Base-by-base conservation (phyloP, 2,797 vertebrate genomes). In the Decapterus maruadsi region DNA sequence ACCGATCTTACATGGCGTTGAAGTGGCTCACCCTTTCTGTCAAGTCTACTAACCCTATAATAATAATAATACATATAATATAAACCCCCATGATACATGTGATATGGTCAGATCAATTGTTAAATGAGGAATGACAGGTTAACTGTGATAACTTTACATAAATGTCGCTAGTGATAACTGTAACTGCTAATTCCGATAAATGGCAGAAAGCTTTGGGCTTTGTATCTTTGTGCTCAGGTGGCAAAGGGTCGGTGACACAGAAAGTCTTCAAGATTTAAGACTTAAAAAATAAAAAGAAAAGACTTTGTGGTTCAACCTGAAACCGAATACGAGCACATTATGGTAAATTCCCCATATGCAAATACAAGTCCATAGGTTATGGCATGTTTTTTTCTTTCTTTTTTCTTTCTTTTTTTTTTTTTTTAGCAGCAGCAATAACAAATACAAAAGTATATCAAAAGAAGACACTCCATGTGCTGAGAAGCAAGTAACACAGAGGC, bases 381-480 rank as follows among this genome's bases (percentile, higher is more conserved):
- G 86, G 91, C 87, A 87, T 90, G 77, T 73, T 66, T 78, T 43
- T 26, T 26, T 26, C 26, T 26, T 26, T 26, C 26, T 26, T 26
- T 26, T 26, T 26, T 26, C 3, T 26, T 26, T 26, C 38, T 54
- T 48, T 26, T 26, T 26, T 26, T 26, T 46, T 54, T 48, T 62
- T 29, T 62, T n/a, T 60, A 63, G 83, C 92, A 93, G 92, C 93
- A 93, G 92, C 91, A 93, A 87, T 88, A 89, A 93, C 80, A 88
- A 86, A 86, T 87, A 90, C 53, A 89, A 87, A 89, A 87, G 87
- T 78, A 83, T 89, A 90, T 88, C 79, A 90, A 91, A 92, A 87
- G 72, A 86, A 83, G 87, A 89, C 83, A 85, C 85, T 81, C 82
- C 74, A 78, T 88, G 80, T 83, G 71, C 68, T 86, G 83, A 84